Conservation (phyloP, 1,140 invertebrate species). For the Bombyx mori region ASM3026992v2 NC_085128.1:7083001-7083500, state of each 20-base stretch:
- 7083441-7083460: too few species aligned
- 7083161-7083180: slow-evolving; percentile 74
- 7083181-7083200: slow-evolving; percentile 58
- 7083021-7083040: slow-evolving; percentile 83
- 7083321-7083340: too few species aligned
- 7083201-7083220: slow-evolving; percentile 46
- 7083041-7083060: slow-evolving; percentile 79
- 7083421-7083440: too few species aligned
- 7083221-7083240: slow-evolving; percentile 39
- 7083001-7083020: slow-evolving; percentile 85
- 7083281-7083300: too few species aligned
- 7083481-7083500: too few species aligned
- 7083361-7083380: too few species aligned
- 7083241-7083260: slow-evolving; percentile 25
- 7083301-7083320: too few species aligned
- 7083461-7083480: too few species aligned
- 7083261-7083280: too few species aligned
- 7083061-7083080: slow-evolving; percentile 71
- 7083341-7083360: too few species aligned
- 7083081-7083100: slow-evolving; percentile 74
- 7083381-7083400: too few species aligned
- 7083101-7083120: slow-evolving; percentile 75
- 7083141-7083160: slow-evolving; percentile 75
- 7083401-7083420: too few species aligned
- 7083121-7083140: slow-evolving; percentile 78